Conservation (phyloP, 2,113 vertebrate species). For the Fulmarus glacialis region DNA sequence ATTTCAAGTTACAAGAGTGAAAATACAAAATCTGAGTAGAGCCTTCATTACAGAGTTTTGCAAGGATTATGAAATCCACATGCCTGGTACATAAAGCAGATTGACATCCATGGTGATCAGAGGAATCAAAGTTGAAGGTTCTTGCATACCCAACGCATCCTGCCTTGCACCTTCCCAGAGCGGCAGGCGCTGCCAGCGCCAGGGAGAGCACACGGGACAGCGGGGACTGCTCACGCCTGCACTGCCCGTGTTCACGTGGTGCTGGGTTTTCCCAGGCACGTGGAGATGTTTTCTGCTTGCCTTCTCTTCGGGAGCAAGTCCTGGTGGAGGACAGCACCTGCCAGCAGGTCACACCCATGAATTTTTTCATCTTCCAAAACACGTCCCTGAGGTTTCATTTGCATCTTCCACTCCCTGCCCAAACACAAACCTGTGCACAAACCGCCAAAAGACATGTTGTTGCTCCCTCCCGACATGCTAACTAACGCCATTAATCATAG, state of each 20-base stretch:
- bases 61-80: not conserved
- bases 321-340: not conserved
- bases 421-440: not conserved
- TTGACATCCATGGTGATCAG: fast-evolving
- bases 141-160: fast-evolving
- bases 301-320: not conserved
- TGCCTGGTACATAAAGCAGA: not conserved
- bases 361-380: not conserved
- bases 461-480: not conserved
- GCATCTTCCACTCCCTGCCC: not conserved
- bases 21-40: not conserved
- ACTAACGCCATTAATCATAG: not conserved
- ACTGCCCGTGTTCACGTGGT: fast-evolving
- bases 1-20: not conserved
- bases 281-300: not conserved
- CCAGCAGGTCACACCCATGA: too few species aligned
- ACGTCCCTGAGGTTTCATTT: not conserved
- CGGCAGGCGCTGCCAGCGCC: fast-evolving
- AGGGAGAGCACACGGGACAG: not conserved
- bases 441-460: not conserved
- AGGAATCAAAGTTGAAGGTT: too few species aligned
- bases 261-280: fast-evolving
- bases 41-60: not conserved
- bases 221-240: not conserved
- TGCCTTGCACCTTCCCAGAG: not conserved